Evolutionary conservation across 2,113 vertebrate species (phyloP).

Genomic region (Lepisosteus oculatus): DNA sequence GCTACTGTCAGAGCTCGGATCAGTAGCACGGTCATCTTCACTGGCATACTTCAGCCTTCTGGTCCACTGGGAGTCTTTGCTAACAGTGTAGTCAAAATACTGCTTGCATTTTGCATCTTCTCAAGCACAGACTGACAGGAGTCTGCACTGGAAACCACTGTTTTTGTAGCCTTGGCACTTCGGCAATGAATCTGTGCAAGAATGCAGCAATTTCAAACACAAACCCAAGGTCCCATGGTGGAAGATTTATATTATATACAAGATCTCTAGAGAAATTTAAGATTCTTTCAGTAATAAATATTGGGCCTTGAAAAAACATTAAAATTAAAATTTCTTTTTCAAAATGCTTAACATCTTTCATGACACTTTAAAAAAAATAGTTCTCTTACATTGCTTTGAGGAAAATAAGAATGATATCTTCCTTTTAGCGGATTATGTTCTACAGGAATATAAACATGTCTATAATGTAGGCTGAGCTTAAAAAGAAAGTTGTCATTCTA

Average conservation of each 20-base stretch:
- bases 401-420: constrained; percentile 28
- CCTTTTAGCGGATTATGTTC: constrained; percentile 2
- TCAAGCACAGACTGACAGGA: neutral
- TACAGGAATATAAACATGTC: too few relatives aligned
- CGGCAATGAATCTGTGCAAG: neutral
- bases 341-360: neutral
- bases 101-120: constrained; percentile 3
- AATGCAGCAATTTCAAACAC: too few relatives aligned
- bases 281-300: too few relatives aligned
- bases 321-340: too few relatives aligned
- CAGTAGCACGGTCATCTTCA: constrained; percentile 46
- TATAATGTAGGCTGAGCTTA: too few relatives aligned
- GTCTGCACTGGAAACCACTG: neutral
- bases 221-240: too few relatives aligned
- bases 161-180: neutral
- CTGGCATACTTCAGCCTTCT: constrained; percentile 42
- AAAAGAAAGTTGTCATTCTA: too few relatives aligned
- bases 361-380: constrained; percentile 12
- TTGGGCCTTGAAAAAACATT: too few relatives aligned
- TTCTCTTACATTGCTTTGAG: constrained; percentile 15
- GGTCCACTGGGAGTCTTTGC: constrained; percentile 36
- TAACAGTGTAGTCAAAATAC: neutral
- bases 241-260: too few relatives aligned
- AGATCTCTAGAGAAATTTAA: too few relatives aligned
- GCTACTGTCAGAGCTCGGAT: constrained; percentile 63